Evolutionary conservation across 2,888 invertebrate species (phyloP), one percentile per base, ranked within the genome.

Genomic region (Xestobium rufovillosum): DNA sequence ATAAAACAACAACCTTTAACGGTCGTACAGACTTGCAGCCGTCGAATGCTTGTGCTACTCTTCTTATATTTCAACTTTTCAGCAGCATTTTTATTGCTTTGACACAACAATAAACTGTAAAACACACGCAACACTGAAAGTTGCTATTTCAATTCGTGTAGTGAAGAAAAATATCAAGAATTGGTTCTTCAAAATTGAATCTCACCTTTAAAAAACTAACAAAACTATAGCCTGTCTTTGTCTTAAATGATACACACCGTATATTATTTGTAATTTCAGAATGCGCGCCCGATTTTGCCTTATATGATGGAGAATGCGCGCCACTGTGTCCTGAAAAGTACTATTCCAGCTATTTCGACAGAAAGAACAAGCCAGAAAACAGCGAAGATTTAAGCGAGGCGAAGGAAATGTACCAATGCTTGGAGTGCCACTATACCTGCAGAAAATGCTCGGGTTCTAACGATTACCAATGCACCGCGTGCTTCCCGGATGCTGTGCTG

Each of bases 351-450:
- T 43, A 38, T 23, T 46, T 56, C 36, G 56, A 50, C 29, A 31
- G 36, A 26, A 37, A 39, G 3, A 32, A 26, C 9, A 47, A 44
- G 26, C 38, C 30, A 17, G 42, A 45, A 15, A n/a, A n/a, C n/a
- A 42, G 39, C 10, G 53, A 54, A 45, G 49, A 52, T 34, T 40
- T 32, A 29, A 41, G 15, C 31, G 6, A 23, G 3, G 26, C 31
- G 19, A 42, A 40, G 28, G 46, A 38, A 15, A 33, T 41, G 58
- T 50, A 48, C 57, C 19, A 69, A 34, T 85, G 85, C 55, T 63
- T 75, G 2, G 65, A 69, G 16, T 86, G 86, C 57, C 84, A 86
- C 64, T 84, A 85, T 59, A 73, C 78, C n/a, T 86, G 86, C 59
- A 70, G 71, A 38, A 69, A 70, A 6, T 86, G 86, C 55, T 62